Conservation (phyloP, 2,113 vertebrate genomes). For the Tangachromis dhanisi region DNA sequence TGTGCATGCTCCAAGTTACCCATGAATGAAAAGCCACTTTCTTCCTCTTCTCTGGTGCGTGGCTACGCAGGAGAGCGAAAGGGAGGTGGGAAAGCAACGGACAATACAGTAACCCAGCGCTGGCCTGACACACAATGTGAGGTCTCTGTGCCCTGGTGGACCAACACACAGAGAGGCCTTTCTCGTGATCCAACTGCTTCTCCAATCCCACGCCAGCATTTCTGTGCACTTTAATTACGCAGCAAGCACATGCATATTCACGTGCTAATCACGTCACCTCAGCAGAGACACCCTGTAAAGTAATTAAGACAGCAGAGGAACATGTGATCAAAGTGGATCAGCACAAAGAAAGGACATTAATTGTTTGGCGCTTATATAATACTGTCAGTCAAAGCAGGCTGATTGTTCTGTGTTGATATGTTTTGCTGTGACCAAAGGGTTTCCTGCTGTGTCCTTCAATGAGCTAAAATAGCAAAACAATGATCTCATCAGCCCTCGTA, state of each 20-base stretch:
- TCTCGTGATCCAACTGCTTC: constrained; percentile 47
- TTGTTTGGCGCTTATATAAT: constrained; percentile 9
- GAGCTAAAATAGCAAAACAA: neutral
- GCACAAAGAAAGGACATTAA: neutral
- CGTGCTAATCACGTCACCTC: constrained; percentile 42
- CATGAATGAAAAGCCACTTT: constrained; percentile 71
- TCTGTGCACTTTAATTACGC: constrained; percentile 47
- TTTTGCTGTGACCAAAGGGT: neutral
- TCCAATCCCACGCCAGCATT: constrained; percentile 56
- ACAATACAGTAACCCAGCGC: constrained; percentile 61
- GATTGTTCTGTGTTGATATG: neutral
- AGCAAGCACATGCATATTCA: constrained; percentile 50
- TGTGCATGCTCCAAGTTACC: constrained; percentile 40
- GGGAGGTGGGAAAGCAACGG: constrained; percentile 35
- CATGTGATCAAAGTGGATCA: neutral
- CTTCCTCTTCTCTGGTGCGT: constrained; percentile 53
- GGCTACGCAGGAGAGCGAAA: constrained; percentile 33
- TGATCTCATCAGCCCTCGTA: neutral
- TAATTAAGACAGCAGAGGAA: constrained; percentile 20
- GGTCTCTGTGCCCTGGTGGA: constrained; percentile 55
- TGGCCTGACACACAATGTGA: constrained; percentile 62
- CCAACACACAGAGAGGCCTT: constrained; percentile 66
- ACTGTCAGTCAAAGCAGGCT: neutral
- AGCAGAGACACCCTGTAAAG: neutral
- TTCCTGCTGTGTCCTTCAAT: neutral